Conservation (phyloP, 2,797 vertebrate species). For the Karalla daura region DNA sequence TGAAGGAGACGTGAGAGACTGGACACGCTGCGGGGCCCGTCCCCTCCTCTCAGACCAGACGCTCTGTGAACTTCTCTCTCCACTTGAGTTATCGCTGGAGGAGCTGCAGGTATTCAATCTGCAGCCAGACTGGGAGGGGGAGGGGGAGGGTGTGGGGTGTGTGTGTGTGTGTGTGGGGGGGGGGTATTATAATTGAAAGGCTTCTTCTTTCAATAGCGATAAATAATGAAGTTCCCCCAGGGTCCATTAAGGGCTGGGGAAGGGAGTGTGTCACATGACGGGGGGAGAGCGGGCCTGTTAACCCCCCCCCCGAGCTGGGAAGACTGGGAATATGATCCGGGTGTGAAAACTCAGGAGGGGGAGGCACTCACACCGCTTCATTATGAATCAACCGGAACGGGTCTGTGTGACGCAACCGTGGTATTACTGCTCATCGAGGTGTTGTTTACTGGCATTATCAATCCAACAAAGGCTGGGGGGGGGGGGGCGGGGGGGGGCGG, state of each 20-base stretch:
- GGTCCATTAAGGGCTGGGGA: slow-evolving; percentile 62
- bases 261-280: slow-evolving; percentile 39
- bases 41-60: too few species aligned
- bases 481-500: too few species aligned
- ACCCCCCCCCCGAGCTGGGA: slow-evolving; percentile 52
- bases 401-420: slow-evolving; percentile 20
- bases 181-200: slow-evolving; percentile 77
- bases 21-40: too few species aligned
- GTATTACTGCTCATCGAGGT: slow-evolving; percentile 3
- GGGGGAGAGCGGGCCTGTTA: slow-evolving; percentile 57
- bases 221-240: slow-evolving; percentile 78
- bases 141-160: slow-evolving; percentile 9
- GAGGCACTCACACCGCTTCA: slow-evolving; percentile 48
- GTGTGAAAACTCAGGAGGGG: slow-evolving; percentile 51
- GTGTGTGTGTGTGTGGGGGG: neutral
- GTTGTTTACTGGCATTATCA: slow-evolving; percentile 14
- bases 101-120: slow-evolving; percentile 70
- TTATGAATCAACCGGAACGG: slow-evolving; percentile 53
- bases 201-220: slow-evolving; percentile 74
- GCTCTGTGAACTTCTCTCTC: too few species aligned
- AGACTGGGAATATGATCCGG: slow-evolving; percentile 56
- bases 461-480: neutral
- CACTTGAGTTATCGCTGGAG: slow-evolving; percentile 58
- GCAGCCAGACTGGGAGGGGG: slow-evolving; percentile 42
- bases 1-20: slow-evolving; percentile 62